A percentile compares a stretch with the other conserved stretches of the same genome.
phyloP scores from a whole-genome alignment of 2,797 vertebrate species.

The Euphonia xanthogaster region DNA sequence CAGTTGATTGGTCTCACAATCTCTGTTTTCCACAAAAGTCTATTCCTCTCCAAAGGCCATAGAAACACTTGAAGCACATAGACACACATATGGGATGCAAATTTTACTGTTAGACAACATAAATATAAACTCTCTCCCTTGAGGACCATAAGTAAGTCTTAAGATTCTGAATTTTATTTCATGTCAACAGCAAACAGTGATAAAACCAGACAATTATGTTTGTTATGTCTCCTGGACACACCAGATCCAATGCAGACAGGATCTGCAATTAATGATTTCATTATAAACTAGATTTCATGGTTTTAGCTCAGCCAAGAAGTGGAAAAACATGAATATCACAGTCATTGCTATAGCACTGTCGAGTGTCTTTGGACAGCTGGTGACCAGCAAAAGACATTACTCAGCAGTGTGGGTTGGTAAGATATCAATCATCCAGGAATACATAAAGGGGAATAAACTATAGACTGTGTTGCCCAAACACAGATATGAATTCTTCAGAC shows the following conservation, averaged over 20 bases:
- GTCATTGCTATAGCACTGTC: neutral
- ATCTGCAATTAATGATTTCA: neutral
- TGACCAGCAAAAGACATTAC: neutral
- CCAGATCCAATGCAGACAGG: neutral
- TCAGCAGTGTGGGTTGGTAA: neutral
- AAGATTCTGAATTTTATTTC: neutral
- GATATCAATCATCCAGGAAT: neutral
- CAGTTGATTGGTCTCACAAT: neutral
- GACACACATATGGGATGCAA: neutral
- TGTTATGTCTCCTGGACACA: neutral
- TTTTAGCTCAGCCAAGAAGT: neutral
- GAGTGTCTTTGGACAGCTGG: neutral
- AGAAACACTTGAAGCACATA: neutral
- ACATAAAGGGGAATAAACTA: neutral
- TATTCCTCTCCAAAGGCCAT: neutral
- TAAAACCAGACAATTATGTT: neutral
- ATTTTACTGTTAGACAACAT: neutral
- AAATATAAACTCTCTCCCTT: neutral
- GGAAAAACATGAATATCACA: neutral
- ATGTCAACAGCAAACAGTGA: neutral
- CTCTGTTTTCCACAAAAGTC: neutral
- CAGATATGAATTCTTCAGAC: neutral
- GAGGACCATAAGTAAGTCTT: neutral
- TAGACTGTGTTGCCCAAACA: accelerated
- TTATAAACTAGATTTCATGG: neutral